Base-by-base conservation (phyloP, 2,113 vertebrate species). In the Tinamus guttatus region DNA sequence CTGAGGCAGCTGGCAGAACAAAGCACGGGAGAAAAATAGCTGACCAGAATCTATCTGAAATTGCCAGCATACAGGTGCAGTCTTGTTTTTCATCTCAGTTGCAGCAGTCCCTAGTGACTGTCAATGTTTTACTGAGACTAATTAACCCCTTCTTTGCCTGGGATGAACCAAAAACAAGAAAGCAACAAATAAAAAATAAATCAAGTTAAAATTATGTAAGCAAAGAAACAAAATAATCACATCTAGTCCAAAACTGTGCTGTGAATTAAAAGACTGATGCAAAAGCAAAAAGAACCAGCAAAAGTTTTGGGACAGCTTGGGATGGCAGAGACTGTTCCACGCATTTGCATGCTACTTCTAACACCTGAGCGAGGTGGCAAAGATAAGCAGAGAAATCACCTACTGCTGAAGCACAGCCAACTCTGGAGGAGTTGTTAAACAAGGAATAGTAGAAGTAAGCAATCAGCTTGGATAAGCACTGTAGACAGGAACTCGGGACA, bases 1-100 rank as follows among this genome's bases (percentile, higher is more conserved):
- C 89, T 80, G 94, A 97, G 97, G 98, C 98, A 98, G 98, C 98
- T 98, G 98, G 98, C 96, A 97, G 98, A 98, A 98, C 98, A 98
- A 98, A 98, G 98, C 94, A 27, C 43, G 91, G 94, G 95, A 97
- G 97, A 95, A 98, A 98, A 98, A 97, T 94, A 98, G 97, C 98
- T 98, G 97, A 95, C 97, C 97, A 97, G 97, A 97, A 96, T 97
- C 96, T 94, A 84, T 94, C 96, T 97, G 97, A 94, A 98, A 97
- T 97, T 98, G 97, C 98, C 95, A 86, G 83, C 93, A 74, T 97
- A 98, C 98, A 98, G 98, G 98, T 98, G 98, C 98, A 98, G 92
- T 87, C 90, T 98, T 98, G 98, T 98, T 98, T 98, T 98, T 98
- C 97, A 96, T 97, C 97, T 98, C 62, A 25, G 92, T 95, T 12